Percentiles rank a stretch among this genome's conserved stretches.
Evolutionary conservation across 2,113 vertebrate species (phyloP).

Genomic region (Sterrhoptilus dennistouni): DNA sequence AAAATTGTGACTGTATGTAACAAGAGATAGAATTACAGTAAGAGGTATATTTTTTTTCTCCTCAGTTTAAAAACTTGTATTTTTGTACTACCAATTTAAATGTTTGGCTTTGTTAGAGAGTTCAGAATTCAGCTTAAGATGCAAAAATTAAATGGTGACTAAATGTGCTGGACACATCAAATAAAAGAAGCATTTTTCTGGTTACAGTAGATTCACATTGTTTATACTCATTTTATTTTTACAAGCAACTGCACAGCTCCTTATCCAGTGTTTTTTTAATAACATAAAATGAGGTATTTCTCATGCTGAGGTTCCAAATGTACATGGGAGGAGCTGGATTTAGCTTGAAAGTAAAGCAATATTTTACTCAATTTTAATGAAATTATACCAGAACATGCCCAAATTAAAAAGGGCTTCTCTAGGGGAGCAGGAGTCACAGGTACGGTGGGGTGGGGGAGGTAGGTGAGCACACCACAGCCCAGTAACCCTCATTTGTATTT

Average conservation of each 20-base stretch:
- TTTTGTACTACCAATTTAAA: slow-evolving; percentile 59
- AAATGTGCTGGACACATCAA: slow-evolving; percentile 69
- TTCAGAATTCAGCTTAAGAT: slow-evolving; percentile 15
- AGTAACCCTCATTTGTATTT: neutral
- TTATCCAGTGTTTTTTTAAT: neutral
- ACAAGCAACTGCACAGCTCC: rapidly evolving
- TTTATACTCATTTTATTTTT: neutral
- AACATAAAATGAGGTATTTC: neutral
- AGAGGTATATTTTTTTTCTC: slow-evolving; percentile 14
- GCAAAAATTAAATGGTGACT: slow-evolving; percentile 29
- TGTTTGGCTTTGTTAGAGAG: slow-evolving; percentile 40
- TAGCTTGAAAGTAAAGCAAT: neutral
- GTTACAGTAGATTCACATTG: neutral
- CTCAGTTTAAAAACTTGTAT: slow-evolving; percentile 43
- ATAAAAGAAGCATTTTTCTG: slow-evolving; percentile 65
- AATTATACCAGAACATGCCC: neutral
- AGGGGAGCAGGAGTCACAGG: neutral
- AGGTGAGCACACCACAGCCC: neutral
- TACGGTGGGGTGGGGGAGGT: rapidly evolving
- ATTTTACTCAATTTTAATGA: neutral
- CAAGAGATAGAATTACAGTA: neutral
- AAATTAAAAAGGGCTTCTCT: neutral
- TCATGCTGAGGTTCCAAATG: neutral
- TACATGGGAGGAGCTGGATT: neutral
- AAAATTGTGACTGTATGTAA: slow-evolving; percentile 12